Conservation (phyloP, 2,113 vertebrate genomes). For the Antidorcas marsupialis region DNA sequence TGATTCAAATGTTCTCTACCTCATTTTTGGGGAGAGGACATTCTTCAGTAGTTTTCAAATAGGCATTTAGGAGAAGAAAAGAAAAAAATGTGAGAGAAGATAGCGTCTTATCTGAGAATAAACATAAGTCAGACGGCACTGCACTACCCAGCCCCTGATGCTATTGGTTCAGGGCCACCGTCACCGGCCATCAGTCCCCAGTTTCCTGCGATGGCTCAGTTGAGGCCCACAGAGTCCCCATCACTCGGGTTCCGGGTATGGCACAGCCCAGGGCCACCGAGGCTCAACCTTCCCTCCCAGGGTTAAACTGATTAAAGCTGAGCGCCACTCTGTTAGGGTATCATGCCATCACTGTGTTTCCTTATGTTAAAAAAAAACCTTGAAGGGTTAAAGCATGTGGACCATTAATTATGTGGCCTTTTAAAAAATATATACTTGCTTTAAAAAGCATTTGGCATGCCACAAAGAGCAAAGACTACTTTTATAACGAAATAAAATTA, state of each 20-base stretch:
- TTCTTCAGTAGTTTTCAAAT: neutral
- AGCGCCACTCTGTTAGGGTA: rapidly evolving
- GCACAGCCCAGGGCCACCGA: neutral
- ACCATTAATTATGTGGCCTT: neutral
- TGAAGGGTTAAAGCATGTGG: neutral
- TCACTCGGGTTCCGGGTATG: rapidly evolving
- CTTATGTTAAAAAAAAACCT: neutral
- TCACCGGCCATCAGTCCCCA: neutral
- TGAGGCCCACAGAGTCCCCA: rapidly evolving
- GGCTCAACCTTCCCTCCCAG: neutral
- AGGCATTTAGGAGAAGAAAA: neutral
- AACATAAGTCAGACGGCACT: rapidly evolving
- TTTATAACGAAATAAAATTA: neutral
- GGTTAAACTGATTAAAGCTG: no score
- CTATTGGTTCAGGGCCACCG: neutral
- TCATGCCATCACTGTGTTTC: neutral
- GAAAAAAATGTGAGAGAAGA: neutral
- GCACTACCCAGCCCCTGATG: neutral
- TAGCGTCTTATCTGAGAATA: rapidly evolving
- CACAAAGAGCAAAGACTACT: neutral
- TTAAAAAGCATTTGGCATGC: neutral
- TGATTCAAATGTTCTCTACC: neutral
- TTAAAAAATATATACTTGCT: neutral
- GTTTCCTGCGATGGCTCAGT: neutral
- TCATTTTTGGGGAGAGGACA: neutral